Evolutionary conservation across 2,888 invertebrate species (phyloP), one percentile per base, ranked within the genome.

Genomic region (Pterostichus niger): DNA sequence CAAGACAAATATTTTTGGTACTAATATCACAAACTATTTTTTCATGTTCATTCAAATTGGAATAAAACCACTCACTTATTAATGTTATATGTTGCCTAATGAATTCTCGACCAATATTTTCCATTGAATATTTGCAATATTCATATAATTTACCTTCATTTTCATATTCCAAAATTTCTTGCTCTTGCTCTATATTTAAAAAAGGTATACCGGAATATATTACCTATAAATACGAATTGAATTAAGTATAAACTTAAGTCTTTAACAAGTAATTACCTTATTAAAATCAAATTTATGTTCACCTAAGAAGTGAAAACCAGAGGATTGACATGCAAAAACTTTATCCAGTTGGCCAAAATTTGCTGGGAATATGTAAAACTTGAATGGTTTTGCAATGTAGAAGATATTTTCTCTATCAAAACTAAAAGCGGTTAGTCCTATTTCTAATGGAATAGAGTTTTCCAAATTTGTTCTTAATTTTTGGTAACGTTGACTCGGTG

Each of bases 201-300:
- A 92, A 96, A 2, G 94, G 92, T 73, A 96, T 90, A 6, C 95
- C 95, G 85, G 93, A 90, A 88, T 94, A 93, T 15, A 92, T 91
- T 86, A 94, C 93, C 96, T 96, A 90, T 56, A 91, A 90, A 71
- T 71, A 44, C 13, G 15, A 71, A 44, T 44, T 15, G 13, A 77
- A 80, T 73, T 78, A 56, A 13, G 10, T 75, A 1, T 44, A 40
- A 15, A 78, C n/a, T n/a, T 54, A 31, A 40, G 11, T 13, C 31
- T 56, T 31, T 64, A 31, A 61, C 13, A 15, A 13, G 46, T 64
- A 54, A 49, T 86, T 91, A 95, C 96, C 93, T 95, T 95, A 89
- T 96, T 95, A 87, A 95, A 96, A 90, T 96, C 93, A 89, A 95
- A 94, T 31, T 92, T 91, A 87, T 94, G 91, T 77, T 88, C 88